Evolutionary conservation across 2,797 vertebrate species (phyloP).

Genomic region (Pipistrellus nathusii): DNA sequence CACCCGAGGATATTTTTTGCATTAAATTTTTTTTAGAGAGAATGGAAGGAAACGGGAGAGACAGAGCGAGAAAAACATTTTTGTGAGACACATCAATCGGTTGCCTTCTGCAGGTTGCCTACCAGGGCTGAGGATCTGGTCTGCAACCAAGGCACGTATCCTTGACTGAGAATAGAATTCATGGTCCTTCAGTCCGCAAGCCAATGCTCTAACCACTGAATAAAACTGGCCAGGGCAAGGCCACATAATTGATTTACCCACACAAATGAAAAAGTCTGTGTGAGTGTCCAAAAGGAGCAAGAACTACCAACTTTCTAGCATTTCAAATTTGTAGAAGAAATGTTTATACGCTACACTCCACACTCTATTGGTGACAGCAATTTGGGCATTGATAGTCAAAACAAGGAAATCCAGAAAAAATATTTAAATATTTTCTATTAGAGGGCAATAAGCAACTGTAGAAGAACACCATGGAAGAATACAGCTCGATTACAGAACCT

Average conservation of each 20-base stretch:
- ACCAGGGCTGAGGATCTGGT: too few species aligned
- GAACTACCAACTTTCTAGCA: slow-evolving; percentile 17
- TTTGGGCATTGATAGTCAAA: slow-evolving; percentile 49
- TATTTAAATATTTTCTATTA: slow-evolving; percentile 20
- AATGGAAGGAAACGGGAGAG: too few species aligned
- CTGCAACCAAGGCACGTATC: too few species aligned
- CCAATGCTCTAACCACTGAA: too few species aligned
- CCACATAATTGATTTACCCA: neutral
- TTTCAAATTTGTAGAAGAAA: neutral
- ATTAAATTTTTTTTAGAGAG: too few species aligned
- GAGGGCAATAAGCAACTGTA: neutral
- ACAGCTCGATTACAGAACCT: neutral
- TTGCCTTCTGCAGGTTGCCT: too few species aligned
- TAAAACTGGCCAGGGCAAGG: too few species aligned
- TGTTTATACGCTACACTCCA: neutral
- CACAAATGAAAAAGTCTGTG: neutral
- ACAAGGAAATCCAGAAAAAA: slow-evolving; percentile 40
- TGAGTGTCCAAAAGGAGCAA: neutral
- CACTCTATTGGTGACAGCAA: neutral
- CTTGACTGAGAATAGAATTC: too few species aligned
- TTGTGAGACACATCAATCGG: too few species aligned
- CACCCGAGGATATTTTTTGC: too few species aligned
- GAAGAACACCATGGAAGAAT: slow-evolving; percentile 22
- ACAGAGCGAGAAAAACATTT: too few species aligned
- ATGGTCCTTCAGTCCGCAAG: too few species aligned